A percentile compares a stretch with the other conserved stretches of the same genome.
phyloP scores from a whole-genome alignment of 2,888 invertebrate genomes.

The Tanytarsus gracilentus region DNA sequence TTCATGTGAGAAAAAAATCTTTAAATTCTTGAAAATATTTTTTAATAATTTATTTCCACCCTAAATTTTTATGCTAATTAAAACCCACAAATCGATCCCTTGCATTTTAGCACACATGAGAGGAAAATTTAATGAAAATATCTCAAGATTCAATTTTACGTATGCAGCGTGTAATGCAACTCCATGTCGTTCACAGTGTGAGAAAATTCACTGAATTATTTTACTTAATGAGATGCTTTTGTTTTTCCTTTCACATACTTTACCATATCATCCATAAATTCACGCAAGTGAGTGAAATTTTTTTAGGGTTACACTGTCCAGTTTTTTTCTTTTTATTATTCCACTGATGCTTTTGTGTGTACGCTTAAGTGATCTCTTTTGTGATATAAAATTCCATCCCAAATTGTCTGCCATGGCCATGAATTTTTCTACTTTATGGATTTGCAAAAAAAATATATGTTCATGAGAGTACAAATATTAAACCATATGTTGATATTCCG shows the following conservation, averaged over 20 bases:
- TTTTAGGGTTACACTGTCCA: too few species aligned
- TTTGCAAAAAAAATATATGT: conserved; percentile 8
- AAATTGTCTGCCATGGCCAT: conserved; percentile 23
- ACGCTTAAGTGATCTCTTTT: conserved; percentile 21
- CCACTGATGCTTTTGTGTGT: background rate
- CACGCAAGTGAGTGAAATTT: too few species aligned
- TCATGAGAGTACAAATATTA: background rate
- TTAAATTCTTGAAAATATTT: conserved; percentile 1
- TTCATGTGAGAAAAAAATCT: background rate
- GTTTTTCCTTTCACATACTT: background rate
- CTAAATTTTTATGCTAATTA: conserved; percentile 6
- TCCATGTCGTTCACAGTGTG: background rate
- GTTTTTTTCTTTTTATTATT: background rate
- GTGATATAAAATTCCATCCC: conserved; percentile 7
- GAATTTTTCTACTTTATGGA: conserved; percentile 20
- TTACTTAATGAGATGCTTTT: conserved; percentile 27
- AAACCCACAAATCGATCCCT: conserved; percentile 1
- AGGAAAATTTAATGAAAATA: too few species aligned
- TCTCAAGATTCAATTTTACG: too few species aligned
- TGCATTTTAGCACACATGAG: too few species aligned
- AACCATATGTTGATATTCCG: conserved; percentile 28
- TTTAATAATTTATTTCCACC: too few species aligned
- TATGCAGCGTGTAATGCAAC: too few species aligned
- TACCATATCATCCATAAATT: too few species aligned
- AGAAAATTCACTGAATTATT: too few species aligned